A percentile compares a stretch with the other conserved stretches of the same genome.
phyloP scores from a whole-genome alignment of 1,140 invertebrate species.

The Drosophila malerkotliana region DNA sequence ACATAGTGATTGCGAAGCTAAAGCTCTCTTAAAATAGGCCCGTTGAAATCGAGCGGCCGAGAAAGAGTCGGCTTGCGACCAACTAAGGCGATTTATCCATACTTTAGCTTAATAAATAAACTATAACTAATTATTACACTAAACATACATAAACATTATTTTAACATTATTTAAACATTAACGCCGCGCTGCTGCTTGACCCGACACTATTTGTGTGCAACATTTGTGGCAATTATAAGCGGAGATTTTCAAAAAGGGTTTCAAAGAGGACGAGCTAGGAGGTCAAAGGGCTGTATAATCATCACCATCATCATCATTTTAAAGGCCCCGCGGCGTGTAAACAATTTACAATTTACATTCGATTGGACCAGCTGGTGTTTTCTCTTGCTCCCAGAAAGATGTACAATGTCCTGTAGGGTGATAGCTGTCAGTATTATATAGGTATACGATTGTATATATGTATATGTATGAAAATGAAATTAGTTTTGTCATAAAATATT shows the following conservation, averaged over 20 bases:
- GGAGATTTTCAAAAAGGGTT: conserved; percentile 16
- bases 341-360: conserved; percentile 58
- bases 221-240: conserved; percentile 53
- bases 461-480: conserved; percentile 69
- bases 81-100: too few species aligned
- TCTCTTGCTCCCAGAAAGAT: neutral
- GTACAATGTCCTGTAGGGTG: neutral
- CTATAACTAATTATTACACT: too few species aligned
- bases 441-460: too few species aligned
- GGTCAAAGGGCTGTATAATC: neutral
- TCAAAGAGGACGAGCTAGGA: too few species aligned
- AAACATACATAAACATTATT: too few species aligned
- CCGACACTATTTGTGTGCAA: conserved; percentile 17
- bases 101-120: too few species aligned
- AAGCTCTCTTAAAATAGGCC: too few species aligned
- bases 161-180: too few species aligned
- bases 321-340: conserved; percentile 53
- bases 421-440: neutral
- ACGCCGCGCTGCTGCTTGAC: too few species aligned
- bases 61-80: too few species aligned
- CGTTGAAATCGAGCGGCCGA: too few species aligned
- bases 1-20: too few species aligned
- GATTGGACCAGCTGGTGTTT: conserved; percentile 46
- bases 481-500: conserved; percentile 79
- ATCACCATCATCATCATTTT: conserved; percentile 45